These are phyloP conservation scores for Psix sp. DNA, from an alignment of 1,140 invertebrate species.

Conservation along the genomic window DNA sequence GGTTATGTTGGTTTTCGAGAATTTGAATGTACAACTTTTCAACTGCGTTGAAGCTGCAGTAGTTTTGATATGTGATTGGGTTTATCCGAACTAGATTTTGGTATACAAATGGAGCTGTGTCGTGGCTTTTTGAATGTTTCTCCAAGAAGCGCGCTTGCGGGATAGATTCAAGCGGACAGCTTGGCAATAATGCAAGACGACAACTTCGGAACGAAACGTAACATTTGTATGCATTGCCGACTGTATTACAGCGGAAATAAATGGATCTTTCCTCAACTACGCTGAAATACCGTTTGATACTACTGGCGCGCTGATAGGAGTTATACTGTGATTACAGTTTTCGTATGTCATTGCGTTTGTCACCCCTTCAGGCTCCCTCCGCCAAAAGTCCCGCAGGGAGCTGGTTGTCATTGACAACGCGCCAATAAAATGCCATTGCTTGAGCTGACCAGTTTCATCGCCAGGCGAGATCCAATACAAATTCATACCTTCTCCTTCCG, in stretches of 20 bases:
- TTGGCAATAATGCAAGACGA: slow-evolving; percentile 49
- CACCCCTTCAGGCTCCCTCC: slow-evolving; percentile 27
- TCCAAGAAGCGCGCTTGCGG: slow-evolving; percentile 4
- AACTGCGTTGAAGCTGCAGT: no score
- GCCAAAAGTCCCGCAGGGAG: slow-evolving; percentile 54
- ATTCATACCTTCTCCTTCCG: no score
- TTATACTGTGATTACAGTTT: slow-evolving; percentile 73
- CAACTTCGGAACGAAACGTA: slow-evolving; percentile 64
- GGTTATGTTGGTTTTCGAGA: no score
- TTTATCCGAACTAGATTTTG: no score
- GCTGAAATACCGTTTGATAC: slow-evolving; percentile 33
- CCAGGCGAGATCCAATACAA: no score
- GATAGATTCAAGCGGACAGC: slow-evolving; percentile 40
- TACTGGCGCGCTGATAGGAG: slow-evolving; percentile 53
- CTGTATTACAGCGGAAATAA: slow-evolving; percentile 68
- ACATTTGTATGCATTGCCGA: slow-evolving; percentile 77
- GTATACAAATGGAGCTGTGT: no score
- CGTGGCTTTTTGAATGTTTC: no score
- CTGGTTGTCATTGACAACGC: slow-evolving; percentile 48
- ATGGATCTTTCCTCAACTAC: slow-evolving; percentile 64
- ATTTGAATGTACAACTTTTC: no score
- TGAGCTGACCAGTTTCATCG: slow-evolving; percentile 39
- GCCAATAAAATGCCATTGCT: slow-evolving; percentile 30
- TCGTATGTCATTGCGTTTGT: slow-evolving; percentile 61
- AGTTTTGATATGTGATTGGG: no score